A percentile compares a stretch with the other conserved stretches of the same genome.
Evolutionary conservation across 2,888 invertebrate genomes (phyloP).

Genomic region (Apodemia hepburni): DNA sequence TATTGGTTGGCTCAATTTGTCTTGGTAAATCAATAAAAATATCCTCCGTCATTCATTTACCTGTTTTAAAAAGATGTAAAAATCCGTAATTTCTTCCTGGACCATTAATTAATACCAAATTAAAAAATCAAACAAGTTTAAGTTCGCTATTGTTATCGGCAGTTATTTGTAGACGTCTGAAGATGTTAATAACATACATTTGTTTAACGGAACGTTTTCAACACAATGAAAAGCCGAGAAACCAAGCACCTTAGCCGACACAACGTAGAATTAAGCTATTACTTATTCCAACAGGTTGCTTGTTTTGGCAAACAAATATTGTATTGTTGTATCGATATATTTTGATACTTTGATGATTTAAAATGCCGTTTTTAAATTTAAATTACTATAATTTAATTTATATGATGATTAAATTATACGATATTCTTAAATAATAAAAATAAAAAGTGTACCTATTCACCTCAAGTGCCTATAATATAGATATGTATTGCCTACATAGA

Average conservation of each 20-base stretch:
- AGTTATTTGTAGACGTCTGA: conserved; percentile 51
- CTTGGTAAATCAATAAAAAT: background rate
- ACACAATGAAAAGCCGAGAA: conserved; percentile 59
- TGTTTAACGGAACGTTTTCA: conserved; percentile 47
- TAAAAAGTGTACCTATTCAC: no score
- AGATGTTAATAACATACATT: conserved; percentile 63
- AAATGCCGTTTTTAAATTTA: background rate
- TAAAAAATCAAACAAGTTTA: conserved; percentile 42
- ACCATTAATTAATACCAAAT: conserved; percentile 31
- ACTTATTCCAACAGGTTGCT: conserved; percentile 63
- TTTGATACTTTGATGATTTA: conserved; percentile 27
- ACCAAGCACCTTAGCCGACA: conserved; percentile 60
- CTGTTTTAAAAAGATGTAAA: background rate
- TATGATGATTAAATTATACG: no score
- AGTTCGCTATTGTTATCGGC: conserved; percentile 44
- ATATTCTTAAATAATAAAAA: no score
- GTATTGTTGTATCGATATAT: conserved; percentile 21
- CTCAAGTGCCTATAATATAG: no score
- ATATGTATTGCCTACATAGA: no score
- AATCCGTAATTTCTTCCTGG: conserved; percentile 6
- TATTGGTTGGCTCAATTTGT: no score
- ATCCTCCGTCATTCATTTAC: background rate
- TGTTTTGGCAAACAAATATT: conserved; percentile 51
- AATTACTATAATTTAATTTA: background rate
- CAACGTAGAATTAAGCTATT: conserved; percentile 77